Evolutionary conservation across 2,113 vertebrate genomes (phyloP).

Genomic region (Bolborhynchus lineola): DNA sequence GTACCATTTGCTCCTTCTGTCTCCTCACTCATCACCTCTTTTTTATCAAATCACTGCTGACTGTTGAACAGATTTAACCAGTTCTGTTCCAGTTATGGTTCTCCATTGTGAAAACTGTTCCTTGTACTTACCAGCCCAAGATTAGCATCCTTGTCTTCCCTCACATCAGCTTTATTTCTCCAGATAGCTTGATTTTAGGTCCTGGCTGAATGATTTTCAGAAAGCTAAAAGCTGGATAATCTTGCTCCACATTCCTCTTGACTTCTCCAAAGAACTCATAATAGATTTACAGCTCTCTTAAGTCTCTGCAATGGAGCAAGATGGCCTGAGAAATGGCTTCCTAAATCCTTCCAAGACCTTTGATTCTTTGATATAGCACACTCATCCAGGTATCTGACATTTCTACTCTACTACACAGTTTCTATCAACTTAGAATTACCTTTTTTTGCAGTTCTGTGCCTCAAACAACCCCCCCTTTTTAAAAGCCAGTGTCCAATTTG

Average conservation of each 20-base stretch:
- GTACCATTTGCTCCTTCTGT: background rate
- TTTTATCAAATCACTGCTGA: background rate
- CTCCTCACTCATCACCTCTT: background rate
- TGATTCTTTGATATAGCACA: background rate
- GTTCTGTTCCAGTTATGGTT: background rate
- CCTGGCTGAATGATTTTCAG: background rate
- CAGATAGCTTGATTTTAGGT: background rate
- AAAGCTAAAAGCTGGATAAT: slow-evolving; percentile 14
- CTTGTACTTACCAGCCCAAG: background rate
- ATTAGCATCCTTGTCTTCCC: background rate
- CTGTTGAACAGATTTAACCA: background rate
- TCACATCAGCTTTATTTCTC: background rate
- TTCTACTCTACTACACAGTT: background rate
- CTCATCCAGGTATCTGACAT: background rate
- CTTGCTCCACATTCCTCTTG: background rate
- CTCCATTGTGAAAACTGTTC: background rate
- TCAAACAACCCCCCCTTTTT: background rate
- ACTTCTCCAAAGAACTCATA: slow-evolving; percentile 13
- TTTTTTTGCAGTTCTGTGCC: background rate
- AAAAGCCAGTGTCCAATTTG: background rate
- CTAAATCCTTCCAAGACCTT: slow-evolving; percentile 21
- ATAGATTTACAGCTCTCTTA: slow-evolving; percentile 6
- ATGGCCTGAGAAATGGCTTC: slow-evolving; percentile 10
- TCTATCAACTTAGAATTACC: background rate
- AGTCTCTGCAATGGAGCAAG: background rate